Conservation (phyloP, 2,888 invertebrate genomes). For the Meteorus colon region DNA sequence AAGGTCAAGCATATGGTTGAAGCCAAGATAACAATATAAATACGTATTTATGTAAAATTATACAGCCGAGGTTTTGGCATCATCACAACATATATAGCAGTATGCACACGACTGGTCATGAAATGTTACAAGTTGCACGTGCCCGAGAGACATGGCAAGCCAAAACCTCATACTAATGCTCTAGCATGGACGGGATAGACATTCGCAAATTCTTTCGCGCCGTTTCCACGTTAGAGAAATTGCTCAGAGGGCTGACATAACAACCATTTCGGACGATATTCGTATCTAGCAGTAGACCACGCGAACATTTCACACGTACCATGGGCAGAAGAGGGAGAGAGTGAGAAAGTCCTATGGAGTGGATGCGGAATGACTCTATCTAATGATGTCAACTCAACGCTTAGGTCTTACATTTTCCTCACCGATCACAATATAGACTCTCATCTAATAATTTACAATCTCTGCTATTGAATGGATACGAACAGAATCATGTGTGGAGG, state of each 20-base stretch:
- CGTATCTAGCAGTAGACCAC: conserved; percentile 36
- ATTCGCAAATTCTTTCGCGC: conserved; percentile 68
- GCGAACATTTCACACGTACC: conserved; percentile 16
- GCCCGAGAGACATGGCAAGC: conserved; percentile 61
- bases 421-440: not conserved
- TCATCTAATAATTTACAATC: not conserved
- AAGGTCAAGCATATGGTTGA: conserved; percentile 8
- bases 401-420: not conserved
- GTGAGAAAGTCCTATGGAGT: conserved; percentile 14
- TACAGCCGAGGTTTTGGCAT: not conserved
- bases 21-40: conserved; percentile 6
- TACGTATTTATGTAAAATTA: not conserved
- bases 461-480: no score
- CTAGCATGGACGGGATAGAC: conserved; percentile 59
- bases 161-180: conserved; percentile 59
- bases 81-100: conserved; percentile 5
- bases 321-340: not conserved
- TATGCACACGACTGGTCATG: conserved; percentile 18
- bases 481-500: no score
- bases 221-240: conserved; percentile 59
- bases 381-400: not conserved
- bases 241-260: conserved; percentile 59
- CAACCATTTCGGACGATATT: conserved; percentile 52
- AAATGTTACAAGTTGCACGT: conserved; percentile 55
- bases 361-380: conserved; percentile 2